These are phyloP conservation scores for Maccullochella peelii DNA, from an alignment of 2,113 vertebrate species.

Conservation along the genomic window DNA sequence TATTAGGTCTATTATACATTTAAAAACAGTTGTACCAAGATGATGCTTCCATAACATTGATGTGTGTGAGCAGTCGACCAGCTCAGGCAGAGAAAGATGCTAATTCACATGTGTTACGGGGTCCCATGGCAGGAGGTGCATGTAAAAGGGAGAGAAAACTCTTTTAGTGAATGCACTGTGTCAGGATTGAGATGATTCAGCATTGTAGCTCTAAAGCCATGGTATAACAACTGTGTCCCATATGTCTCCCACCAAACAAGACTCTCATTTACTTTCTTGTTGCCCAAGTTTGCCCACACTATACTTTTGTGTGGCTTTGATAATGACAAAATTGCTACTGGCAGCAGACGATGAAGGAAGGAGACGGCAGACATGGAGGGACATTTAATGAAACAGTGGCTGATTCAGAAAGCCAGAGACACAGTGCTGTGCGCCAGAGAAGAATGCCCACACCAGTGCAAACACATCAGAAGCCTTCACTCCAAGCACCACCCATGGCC, in stretches of 20 bases:
- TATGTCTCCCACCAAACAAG: conserved; percentile 33
- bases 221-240: conserved; percentile 12
- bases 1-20: neutral
- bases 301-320: conserved; percentile 51
- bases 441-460: conserved; percentile 24
- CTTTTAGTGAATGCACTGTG: neutral
- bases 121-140: neutral
- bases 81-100: neutral
- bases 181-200: conserved; percentile 41
- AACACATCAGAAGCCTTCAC: conserved; percentile 35
- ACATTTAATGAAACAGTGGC: conserved; percentile 42
- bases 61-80: neutral
- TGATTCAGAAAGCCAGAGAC: conserved; percentile 31
- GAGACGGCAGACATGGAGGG: conserved; percentile 32
- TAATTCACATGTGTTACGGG: conserved; percentile 3
- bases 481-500: conserved; percentile 1
- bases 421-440: neutral
- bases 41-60: too few species aligned
- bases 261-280: conserved; percentile 41
- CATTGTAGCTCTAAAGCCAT: conserved; percentile 7
- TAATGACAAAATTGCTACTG: conserved; percentile 57
- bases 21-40: neutral
- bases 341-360: conserved; percentile 29
- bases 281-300: conserved; percentile 46
- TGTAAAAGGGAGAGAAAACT: neutral